Conservation (phyloP, 2,113 vertebrate species). For the Noturus placidus region DNA sequence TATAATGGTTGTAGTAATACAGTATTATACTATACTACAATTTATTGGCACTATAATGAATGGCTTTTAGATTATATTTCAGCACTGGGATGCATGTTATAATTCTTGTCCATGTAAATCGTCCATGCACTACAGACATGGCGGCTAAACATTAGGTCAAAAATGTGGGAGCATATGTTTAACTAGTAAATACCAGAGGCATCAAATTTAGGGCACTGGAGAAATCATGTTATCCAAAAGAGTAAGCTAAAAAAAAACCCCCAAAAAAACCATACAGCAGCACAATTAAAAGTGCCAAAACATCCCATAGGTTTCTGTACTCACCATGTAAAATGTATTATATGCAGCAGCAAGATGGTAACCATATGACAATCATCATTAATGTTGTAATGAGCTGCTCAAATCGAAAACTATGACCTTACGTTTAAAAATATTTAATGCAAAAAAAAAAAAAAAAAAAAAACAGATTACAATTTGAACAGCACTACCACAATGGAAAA, state of each 20-base stretch:
- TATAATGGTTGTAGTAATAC: neutral
- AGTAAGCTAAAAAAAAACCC: neutral
- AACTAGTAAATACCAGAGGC: neutral
- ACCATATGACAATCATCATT: neutral
- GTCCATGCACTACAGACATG: neutral
- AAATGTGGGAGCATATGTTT: neutral
- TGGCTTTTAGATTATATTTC: neutral
- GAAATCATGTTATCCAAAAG: neutral
- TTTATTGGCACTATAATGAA: neutral
- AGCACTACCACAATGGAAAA: neutral
- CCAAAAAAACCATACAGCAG: neutral
- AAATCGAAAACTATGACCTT: neutral
- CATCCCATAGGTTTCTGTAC: neutral
- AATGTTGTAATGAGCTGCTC: neutral
- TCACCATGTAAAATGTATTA: neutral
- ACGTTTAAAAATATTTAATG: too few species aligned
- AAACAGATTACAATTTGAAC: neutral
- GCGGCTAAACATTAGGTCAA: neutral
- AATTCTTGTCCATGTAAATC: neutral
- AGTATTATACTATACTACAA: neutral
- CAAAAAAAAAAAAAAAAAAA: too few species aligned
- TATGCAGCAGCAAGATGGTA: neutral
- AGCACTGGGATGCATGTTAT: neutral
- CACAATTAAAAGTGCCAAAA: neutral
- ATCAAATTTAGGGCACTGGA: neutral